These are phyloP conservation scores for Pseudococcus viburni DNA, from an alignment of 2,888 invertebrate genomes.

Conservation along the genomic window DNA sequence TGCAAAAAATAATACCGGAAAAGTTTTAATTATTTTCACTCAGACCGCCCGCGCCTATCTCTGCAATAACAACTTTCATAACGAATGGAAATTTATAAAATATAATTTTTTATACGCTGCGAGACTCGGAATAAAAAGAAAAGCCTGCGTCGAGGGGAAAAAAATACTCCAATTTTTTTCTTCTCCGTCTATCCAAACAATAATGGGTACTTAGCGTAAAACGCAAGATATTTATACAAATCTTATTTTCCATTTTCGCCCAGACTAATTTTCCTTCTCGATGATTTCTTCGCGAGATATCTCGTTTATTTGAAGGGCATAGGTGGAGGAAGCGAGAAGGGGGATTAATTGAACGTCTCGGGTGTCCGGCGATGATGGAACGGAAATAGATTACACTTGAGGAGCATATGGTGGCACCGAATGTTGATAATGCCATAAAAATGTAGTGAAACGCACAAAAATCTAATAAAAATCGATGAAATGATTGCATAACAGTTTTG, in stretches of 20 bases:
- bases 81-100: slow-evolving; percentile 31
- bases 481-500: no score
- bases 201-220: slow-evolving; percentile 11
- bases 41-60: background rate
- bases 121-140: background rate
- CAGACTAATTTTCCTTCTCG: slow-evolving; percentile 11
- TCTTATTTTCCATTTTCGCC: background rate
- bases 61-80: slow-evolving; percentile 4
- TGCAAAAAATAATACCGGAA: slow-evolving; percentile 6
- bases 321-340: background rate
- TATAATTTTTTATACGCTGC: slow-evolving; percentile 13
- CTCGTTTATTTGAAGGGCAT: background rate
- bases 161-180: background rate
- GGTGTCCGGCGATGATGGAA: background rate
- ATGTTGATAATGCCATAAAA: no score
- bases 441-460: no score
- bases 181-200: background rate
- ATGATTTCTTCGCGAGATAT: slow-evolving; percentile 3
- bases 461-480: no score
- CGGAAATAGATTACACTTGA: no score
- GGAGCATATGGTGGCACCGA: no score
- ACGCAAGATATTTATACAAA: background rate
- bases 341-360: background rate
- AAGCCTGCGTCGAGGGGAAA: background rate
- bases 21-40: slow-evolving; percentile 12